Evolutionary conservation across 2,113 vertebrate genomes (phyloP).

Genomic region (Carassius carassius): DNA sequence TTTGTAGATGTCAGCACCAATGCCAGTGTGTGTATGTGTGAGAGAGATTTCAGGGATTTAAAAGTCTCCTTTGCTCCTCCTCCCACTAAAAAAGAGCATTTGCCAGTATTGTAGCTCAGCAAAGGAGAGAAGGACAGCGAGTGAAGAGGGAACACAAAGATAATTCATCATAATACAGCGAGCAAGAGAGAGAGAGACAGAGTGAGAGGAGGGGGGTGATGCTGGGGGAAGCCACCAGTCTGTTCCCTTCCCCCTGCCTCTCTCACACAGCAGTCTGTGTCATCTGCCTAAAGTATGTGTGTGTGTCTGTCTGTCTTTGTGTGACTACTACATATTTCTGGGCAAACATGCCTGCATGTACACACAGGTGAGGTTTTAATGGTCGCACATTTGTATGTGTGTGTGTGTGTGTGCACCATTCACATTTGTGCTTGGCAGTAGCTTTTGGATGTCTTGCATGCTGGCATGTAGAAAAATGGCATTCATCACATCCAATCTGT

Average conservation of each 20-base stretch:
- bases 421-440: slow-evolving; percentile 4
- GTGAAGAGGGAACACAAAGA: slow-evolving; percentile 34
- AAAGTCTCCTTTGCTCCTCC: slow-evolving; percentile 20
- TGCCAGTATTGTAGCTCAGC: slow-evolving; percentile 3
- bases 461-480: slow-evolving; percentile 22
- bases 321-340: slow-evolving; percentile 22
- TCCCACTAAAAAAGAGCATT: slow-evolving; percentile 32
- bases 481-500: slow-evolving; percentile 22
- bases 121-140: slow-evolving; percentile 22
- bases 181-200: background rate
- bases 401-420: background rate
- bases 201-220: slow-evolving; percentile 27
- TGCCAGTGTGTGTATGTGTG: slow-evolving; percentile 10
- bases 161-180: slow-evolving; percentile 22
- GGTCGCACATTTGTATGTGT: background rate
- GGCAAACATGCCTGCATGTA: slow-evolving; percentile 25
- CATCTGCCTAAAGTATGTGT: slow-evolving; percentile 23
- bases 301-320: slow-evolving; percentile 26
- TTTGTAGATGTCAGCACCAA: slow-evolving; percentile 48
- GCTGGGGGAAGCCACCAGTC: slow-evolving; percentile 43
- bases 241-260: slow-evolving; percentile 42
- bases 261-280: slow-evolving; percentile 33
- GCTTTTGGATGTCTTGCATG: slow-evolving; percentile 1
- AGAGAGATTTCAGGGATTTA: slow-evolving; percentile 26
- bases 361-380: slow-evolving; percentile 26